These are phyloP conservation scores for Byasa hedistus DNA, from an alignment of 2,888 invertebrate genomes.

Conservation along the genomic window DNA sequence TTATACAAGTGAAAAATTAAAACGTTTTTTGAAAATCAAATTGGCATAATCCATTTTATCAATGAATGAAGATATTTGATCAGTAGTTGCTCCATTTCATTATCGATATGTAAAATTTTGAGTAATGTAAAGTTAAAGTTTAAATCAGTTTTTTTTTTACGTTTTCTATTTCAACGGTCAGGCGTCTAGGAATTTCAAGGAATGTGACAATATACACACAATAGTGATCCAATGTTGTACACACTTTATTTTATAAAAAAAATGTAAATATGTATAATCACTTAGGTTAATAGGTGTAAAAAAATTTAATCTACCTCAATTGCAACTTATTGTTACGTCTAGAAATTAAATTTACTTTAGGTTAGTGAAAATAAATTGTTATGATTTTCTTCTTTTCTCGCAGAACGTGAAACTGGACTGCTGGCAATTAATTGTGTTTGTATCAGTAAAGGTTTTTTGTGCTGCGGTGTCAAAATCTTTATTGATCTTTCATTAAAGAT, in stretches of 20 bases:
- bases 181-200: conserved; percentile 57
- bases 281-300: conserved; percentile 79
- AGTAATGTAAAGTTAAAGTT: conserved; percentile 10
- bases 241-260: conserved; percentile 65
- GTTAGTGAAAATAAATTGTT: conserved; percentile 63
- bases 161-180: conserved; percentile 47
- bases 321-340: conserved; percentile 73
- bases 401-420: conserved; percentile 56
- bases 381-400: conserved; percentile 55
- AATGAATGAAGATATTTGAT: neutral
- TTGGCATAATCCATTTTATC: neutral
- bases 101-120: conserved; percentile 2
- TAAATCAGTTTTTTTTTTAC: conserved; percentile 35
- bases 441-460: conserved; percentile 55
- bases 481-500: conserved; percentile 53
- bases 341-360: conserved; percentile 72
- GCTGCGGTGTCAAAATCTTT: conserved; percentile 68
- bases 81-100: neutral
- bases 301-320: conserved; percentile 79
- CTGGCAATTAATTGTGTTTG: conserved; percentile 55
- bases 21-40: neutral
- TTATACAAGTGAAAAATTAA: too few relatives aligned
- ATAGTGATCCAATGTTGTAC: conserved; percentile 65
- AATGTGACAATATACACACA: conserved; percentile 41
- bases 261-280: conserved; percentile 77